Percentiles rank a stretch among this genome's conserved stretches.
Conservation (phyloP, 2,888 invertebrate genomes). For the Thera britannica region DNA sequence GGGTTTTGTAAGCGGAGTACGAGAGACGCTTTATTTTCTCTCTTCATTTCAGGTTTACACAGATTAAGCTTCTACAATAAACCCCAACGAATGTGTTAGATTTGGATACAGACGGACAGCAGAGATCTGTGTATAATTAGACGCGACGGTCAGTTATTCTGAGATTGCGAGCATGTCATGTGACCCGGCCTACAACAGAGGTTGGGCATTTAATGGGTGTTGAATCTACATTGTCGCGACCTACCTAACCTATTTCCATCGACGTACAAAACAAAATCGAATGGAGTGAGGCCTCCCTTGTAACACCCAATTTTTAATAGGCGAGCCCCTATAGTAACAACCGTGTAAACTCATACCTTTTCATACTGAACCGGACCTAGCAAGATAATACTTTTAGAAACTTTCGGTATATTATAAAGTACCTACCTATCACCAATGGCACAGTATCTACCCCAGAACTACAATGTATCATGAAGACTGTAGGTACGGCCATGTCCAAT, state of each 20-base stretch:
- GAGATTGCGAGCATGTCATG: slow-evolving; percentile 73
- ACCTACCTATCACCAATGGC: too few species aligned
- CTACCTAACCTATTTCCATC: slow-evolving; percentile 1
- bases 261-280: slow-evolving; percentile 1
- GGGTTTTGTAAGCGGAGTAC: not conserved
- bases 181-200: slow-evolving; percentile 59
- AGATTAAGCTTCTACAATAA: slow-evolving; percentile 9
- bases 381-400: too few species aligned
- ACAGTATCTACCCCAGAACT: too few species aligned
- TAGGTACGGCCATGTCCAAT: not conserved
- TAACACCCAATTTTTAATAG: not conserved
- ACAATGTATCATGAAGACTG: too few species aligned
- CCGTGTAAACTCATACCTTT: too few species aligned
- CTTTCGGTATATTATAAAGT: too few species aligned
- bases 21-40: not conserved
- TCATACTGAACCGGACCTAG: too few species aligned
- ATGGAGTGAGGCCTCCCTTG: not conserved
- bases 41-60: not conserved
- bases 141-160: slow-evolving; percentile 76
- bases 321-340: too few species aligned
- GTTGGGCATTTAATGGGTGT: slow-evolving; percentile 41
- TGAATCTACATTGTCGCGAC: slow-evolving; percentile 14
- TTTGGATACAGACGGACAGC: slow-evolving; percentile 47
- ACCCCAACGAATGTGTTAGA: slow-evolving; percentile 30
- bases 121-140: slow-evolving; percentile 72